Percentiles rank a stretch among this genome's conserved stretches.
Conservation (phyloP, 2,113 vertebrate genomes). For the Hippocampus mohnikei region DNA sequence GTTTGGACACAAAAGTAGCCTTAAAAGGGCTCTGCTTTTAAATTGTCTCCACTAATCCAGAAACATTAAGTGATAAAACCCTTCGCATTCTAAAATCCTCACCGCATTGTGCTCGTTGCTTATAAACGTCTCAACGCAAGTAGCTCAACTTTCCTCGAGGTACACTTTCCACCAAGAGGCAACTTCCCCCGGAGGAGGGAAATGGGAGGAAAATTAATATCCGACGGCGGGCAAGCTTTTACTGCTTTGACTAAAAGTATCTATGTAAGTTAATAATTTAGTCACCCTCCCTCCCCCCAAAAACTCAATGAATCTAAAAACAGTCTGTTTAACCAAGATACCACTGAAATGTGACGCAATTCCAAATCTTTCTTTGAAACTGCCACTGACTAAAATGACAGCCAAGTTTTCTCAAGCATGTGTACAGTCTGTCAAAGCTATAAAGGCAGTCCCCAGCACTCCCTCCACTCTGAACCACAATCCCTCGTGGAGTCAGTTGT, state of each 20-base stretch:
- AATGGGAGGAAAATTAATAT: slow-evolving; percentile 30
- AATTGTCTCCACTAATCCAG: background rate
- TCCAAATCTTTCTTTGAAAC: slow-evolving; percentile 48
- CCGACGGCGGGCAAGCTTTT: slow-evolving; percentile 19
- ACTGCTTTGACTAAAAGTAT: slow-evolving; percentile 2
- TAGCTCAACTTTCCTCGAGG: slow-evolving; percentile 19
- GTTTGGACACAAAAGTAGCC: slow-evolving; percentile 6
- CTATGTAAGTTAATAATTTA: slow-evolving; percentile 26
- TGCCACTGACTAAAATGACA: slow-evolving; percentile 21
- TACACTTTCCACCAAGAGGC: slow-evolving; percentile 32
- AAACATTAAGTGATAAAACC: background rate
- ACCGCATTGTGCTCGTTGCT: background rate
- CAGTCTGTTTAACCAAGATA: background rate
- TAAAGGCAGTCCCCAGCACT: slow-evolving; percentile 38
- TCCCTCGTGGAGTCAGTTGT: slow-evolving; percentile 63
- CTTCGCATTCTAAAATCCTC: background rate
- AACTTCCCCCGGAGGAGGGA: slow-evolving; percentile 17
- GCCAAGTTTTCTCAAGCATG: slow-evolving; percentile 47
- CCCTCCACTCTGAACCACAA: slow-evolving; percentile 55
- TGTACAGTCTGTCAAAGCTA: slow-evolving; percentile 64
- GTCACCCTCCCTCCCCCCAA: background rate
- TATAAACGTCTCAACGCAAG: background rate
- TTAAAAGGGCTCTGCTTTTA: background rate
- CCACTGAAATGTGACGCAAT: slow-evolving; percentile 27
- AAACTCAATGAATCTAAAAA: background rate